phyloP scores from a whole-genome alignment of 2,888 invertebrate species.

The Platynereis dumerilii region DNA sequence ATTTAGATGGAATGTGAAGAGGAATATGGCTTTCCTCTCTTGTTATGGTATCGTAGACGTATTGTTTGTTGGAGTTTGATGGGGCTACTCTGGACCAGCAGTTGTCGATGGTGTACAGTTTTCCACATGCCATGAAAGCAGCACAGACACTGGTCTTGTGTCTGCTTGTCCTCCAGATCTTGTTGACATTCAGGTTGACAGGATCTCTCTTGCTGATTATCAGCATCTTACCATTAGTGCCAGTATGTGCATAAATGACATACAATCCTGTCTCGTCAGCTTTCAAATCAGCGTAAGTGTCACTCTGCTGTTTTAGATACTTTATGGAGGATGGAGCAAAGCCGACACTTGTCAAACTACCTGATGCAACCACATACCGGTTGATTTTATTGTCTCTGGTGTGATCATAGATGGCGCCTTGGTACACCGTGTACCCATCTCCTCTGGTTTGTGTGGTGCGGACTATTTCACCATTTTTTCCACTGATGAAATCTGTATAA shows the following conservation, averaged over 20 bases:
- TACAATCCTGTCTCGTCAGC: constrained; percentile 12
- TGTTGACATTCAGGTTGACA: neutral
- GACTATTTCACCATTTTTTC: no score
- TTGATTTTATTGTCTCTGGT: neutral
- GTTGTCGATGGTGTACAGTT: constrained; percentile 18
- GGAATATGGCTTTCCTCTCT: constrained; percentile 7
- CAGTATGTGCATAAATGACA: neutral
- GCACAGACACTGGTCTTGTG: constrained; percentile 8
- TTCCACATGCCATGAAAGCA: constrained; percentile 23
- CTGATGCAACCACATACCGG: no score
- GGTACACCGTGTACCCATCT: neutral
- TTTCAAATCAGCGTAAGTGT: constrained; percentile 2
- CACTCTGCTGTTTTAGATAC: neutral
- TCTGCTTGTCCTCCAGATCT: constrained; percentile 8
- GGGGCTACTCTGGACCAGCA: constrained; percentile 4
- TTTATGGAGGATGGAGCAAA: neutral
- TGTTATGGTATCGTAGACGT: constrained; percentile 16
- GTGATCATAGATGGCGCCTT: neutral
- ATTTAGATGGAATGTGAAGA: constrained; percentile 11
- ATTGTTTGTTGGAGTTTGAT: constrained; percentile 11
- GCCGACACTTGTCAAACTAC: no score
- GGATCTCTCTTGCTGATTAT: constrained; percentile 7
- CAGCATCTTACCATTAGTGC: constrained; percentile 1
- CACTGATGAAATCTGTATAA: no score
- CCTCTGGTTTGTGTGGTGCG: neutral